Conservation (phyloP, 2,797 vertebrate genomes). For the Carduelis carduelis region DNA sequence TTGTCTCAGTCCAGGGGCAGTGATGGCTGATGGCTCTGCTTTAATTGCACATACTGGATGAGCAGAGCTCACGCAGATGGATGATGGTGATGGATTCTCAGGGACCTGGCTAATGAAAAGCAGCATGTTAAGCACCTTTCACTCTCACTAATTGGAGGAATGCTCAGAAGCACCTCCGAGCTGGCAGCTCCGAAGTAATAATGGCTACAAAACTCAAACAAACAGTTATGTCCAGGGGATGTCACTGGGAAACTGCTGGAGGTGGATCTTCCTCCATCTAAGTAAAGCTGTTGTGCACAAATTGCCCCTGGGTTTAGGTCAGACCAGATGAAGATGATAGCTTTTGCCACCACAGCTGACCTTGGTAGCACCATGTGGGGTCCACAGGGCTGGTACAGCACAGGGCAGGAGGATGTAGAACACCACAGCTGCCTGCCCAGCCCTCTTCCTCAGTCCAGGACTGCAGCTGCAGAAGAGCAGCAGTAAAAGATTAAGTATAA, state of each 20-base stretch:
- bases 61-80: fast-evolving
- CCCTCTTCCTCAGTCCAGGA: not conserved
- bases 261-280: not conserved
- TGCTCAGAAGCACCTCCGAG: not conserved
- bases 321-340: not conserved
- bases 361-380: fast-evolving
- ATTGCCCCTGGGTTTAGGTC: too few relatives aligned
- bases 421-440: not conserved
- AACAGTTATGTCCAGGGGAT: not conserved
- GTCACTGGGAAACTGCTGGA: not conserved
- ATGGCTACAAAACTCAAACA: not conserved
- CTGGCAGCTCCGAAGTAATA: not conserved
- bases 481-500: not conserved
- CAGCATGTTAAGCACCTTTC: not conserved
- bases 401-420: not conserved
- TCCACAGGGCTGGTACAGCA: fast-evolving
- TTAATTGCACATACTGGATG: fast-evolving
- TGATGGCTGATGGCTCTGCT: not conserved
- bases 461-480: not conserved
- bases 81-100: not conserved
- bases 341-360: not conserved
- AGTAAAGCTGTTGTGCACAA: not conserved
- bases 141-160: not conserved
- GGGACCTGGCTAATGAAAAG: not conserved
- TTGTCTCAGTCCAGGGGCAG: not conserved